Conservation (phyloP, 1,140 invertebrate genomes). For the Magallana ariakensis region DNA sequence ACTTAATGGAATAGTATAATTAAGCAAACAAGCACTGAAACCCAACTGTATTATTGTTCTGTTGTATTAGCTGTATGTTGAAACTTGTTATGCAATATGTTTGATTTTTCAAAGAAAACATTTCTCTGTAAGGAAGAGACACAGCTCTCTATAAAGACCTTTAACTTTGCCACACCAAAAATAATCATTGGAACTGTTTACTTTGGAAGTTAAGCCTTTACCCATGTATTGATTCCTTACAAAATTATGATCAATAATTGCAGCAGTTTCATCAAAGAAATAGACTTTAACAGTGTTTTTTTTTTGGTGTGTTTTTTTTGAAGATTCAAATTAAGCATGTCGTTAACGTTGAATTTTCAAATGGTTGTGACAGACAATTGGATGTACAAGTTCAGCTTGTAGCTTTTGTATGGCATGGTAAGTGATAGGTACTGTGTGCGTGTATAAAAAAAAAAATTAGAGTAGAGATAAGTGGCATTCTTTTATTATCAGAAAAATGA, state of each 20-base stretch:
- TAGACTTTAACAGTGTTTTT: background rate
- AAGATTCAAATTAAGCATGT: too few species aligned
- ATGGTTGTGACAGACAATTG: too few species aligned
- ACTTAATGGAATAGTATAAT: too few species aligned
- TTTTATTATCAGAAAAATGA: conserved; percentile 39
- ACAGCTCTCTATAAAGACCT: too few species aligned
- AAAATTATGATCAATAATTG: background rate
- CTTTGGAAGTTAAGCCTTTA: background rate
- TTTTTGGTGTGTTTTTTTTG: background rate
- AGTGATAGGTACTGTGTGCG: too few species aligned
- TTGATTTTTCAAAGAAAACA: conserved; percentile 17
- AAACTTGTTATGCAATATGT: background rate
- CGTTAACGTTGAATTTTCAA: too few species aligned
- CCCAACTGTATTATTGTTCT: too few species aligned
- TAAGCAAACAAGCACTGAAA: too few species aligned
- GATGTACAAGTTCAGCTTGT: too few species aligned
- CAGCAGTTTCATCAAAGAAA: background rate
- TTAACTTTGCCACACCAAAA: too few species aligned
- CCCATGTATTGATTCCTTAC: background rate
- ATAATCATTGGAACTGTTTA: background rate
- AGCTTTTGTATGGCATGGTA: too few species aligned
- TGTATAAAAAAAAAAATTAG: too few species aligned
- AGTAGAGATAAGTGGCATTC: conserved; percentile 22
- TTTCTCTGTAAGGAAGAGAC: background rate
- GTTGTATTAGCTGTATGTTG: background rate